These are phyloP conservation scores for Silurus meridionalis DNA, from an alignment of 2,113 vertebrate genomes.

Conservation along the genomic window DNA sequence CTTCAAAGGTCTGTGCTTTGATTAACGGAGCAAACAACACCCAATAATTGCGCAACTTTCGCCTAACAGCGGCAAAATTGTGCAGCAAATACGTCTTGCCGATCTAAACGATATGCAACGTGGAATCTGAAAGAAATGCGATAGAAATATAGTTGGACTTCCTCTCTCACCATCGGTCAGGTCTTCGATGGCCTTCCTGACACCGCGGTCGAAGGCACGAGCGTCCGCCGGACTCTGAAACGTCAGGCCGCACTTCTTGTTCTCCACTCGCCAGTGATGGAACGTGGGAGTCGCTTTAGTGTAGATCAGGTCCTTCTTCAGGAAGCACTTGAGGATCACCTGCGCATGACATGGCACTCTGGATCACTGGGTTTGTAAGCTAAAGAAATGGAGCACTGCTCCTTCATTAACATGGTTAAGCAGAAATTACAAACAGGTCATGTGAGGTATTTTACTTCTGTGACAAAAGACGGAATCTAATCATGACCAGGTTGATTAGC, in stretches of 20 bases:
- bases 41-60: too few species aligned
- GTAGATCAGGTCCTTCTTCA: constrained; percentile 95
- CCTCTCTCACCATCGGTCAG: constrained; percentile 85
- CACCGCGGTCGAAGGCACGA: constrained; percentile 92
- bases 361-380: not conserved
- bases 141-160: not conserved
- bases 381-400: not conserved
- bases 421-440: not conserved
- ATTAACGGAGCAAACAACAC: too few species aligned
- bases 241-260: constrained; percentile 90
- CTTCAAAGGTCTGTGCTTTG: too few species aligned
- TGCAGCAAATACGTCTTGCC: too few species aligned
- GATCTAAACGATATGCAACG: too few species aligned
- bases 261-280: constrained; percentile 97
- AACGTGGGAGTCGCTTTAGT: constrained; percentile 96
- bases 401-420: not conserved
- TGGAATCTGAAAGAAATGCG: too few species aligned
- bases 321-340: constrained; percentile 92
- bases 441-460: not conserved
- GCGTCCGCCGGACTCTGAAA: constrained; percentile 94
- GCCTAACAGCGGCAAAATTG: too few species aligned
- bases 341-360: constrained; percentile 54
- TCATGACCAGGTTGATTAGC: not conserved
- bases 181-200: constrained; percentile 95
- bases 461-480: not conserved